Percentiles rank a stretch among this genome's conserved stretches.
Conservation (phyloP, 92 coral and sea anemone species). For the Montipora capitata region DNA sequence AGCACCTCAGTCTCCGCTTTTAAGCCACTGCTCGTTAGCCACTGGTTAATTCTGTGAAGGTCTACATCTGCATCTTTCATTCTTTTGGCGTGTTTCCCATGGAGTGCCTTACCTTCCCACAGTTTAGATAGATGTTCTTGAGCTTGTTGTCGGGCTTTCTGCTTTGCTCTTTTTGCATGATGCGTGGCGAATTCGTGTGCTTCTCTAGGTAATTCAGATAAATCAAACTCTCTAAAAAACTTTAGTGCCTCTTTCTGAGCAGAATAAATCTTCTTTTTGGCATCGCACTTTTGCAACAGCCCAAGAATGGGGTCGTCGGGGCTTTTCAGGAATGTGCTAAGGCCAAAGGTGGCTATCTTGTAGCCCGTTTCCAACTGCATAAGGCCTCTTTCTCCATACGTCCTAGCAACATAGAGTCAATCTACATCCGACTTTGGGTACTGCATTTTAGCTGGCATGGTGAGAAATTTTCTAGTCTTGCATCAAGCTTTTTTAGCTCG, state of each 20-base stretch:
- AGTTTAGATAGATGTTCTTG: not conserved
- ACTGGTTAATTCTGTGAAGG: not conserved
- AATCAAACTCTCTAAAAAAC: not conserved
- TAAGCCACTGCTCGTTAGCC: not conserved
- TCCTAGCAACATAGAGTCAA: not conserved
- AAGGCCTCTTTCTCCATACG: not conserved
- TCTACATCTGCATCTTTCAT: conserved; percentile 13
- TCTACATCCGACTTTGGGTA: conserved; percentile 33
- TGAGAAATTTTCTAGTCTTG: conserved; percentile 32
- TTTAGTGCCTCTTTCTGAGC: not conserved
- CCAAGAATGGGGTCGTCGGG: not conserved
- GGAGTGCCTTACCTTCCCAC: not conserved
- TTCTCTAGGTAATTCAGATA: not conserved
- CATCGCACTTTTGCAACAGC: not conserved
- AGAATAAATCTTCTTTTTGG: not conserved
- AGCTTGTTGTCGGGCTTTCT: conserved; percentile 2
- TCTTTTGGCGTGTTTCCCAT: not conserved
- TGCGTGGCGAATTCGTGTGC: not conserved
- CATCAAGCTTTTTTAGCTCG: conserved; percentile 20
- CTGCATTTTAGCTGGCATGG: conserved; percentile 28
- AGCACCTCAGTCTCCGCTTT: no score
- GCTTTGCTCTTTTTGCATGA: not conserved
- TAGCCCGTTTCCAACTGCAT: not conserved
- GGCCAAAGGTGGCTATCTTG: not conserved
- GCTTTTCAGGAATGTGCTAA: not conserved